Evolutionary conservation across 2,888 invertebrate species (phyloP).

Genomic region (Cryptops parisi): DNA sequence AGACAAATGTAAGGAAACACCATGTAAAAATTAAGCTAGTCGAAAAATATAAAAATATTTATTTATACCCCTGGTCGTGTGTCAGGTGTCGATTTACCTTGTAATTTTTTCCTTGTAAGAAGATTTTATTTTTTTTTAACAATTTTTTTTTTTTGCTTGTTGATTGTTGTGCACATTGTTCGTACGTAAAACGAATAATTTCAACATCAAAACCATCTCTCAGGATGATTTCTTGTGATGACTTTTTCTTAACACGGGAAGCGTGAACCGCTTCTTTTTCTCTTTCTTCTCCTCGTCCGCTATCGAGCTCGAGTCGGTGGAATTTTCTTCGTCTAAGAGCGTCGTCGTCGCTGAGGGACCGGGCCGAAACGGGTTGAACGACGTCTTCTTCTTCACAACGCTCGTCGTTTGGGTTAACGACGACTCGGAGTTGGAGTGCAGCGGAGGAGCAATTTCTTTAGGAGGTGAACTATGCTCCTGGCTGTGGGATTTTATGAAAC

Average conservation of each 20-base stretch:
- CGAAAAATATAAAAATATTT: too few relatives aligned
- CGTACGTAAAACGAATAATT: too few relatives aligned
- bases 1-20: too few relatives aligned
- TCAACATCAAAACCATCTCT: too few relatives aligned
- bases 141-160: too few relatives aligned
- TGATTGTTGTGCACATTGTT: too few relatives aligned
- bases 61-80: too few relatives aligned
- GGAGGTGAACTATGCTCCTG: conserved; percentile 11
- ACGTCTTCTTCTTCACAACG: neutral
- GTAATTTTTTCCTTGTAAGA: too few relatives aligned
- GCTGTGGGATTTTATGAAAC: conserved; percentile 10
- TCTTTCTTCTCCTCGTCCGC: conserved; percentile 14
- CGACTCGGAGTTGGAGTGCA: conserved; percentile 10
- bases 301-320: conserved; percentile 16
- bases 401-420: neutral
- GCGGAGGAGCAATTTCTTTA: conserved; percentile 5
- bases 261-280: conserved; percentile 15
- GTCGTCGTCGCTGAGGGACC: neutral
- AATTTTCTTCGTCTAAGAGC: conserved; percentile 10
- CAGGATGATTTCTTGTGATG: too few relatives aligned
- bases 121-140: too few relatives aligned
- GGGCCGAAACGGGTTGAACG: neutral
- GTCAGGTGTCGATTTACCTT: too few relatives aligned
- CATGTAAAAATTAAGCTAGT: too few relatives aligned
- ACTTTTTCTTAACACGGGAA: neutral